Percentiles rank a stretch among this genome's conserved stretches.
Evolutionary conservation across 2,113 vertebrate genomes (phyloP).

Genomic region (Solenodon paradoxus): DNA sequence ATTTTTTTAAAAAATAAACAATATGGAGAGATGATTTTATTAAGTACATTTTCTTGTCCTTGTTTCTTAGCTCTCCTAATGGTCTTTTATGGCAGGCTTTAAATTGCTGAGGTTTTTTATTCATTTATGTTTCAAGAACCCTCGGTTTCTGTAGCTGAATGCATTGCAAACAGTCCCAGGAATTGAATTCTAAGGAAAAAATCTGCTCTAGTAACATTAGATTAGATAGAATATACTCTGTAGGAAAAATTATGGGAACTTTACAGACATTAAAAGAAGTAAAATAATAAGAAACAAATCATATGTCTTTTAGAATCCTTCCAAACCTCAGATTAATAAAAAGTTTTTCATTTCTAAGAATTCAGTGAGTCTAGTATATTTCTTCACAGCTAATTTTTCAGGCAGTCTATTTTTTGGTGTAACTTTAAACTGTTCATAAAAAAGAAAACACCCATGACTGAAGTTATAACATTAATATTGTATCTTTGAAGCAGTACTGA

Average conservation of each 20-base stretch:
- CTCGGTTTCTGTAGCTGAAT: conserved; percentile 16
- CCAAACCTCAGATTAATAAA: conserved; percentile 18
- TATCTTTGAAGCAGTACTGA: conserved; percentile 53
- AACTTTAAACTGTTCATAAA: conserved; percentile 57
- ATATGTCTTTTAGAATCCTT: conserved; percentile 33
- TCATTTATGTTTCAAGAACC: conserved; percentile 34
- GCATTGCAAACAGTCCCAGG: conserved; percentile 19
- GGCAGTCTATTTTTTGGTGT: background rate
- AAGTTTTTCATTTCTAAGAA: conserved; percentile 58
- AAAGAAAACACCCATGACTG: conserved; percentile 70
- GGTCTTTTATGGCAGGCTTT: background rate
- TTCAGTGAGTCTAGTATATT: conserved; percentile 52
- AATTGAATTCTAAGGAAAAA: background rate
- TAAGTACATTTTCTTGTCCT: conserved; percentile 6
- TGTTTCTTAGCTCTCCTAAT: conserved; percentile 14
- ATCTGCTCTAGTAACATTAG: conserved; percentile 13
- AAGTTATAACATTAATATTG: conserved; percentile 33
- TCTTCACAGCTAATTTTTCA: conserved; percentile 42
- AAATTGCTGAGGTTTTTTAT: conserved; percentile 4
- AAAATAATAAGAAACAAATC: conserved; percentile 6
- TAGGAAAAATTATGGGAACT: background rate
- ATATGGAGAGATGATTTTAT: background rate
- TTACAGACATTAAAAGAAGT: background rate
- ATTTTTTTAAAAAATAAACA: conserved; percentile 17
- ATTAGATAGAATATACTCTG: background rate